These are phyloP conservation scores for Platyscapa corneri DNA, from an alignment of 1,140 invertebrate genomes.

Conservation along the genomic window DNA sequence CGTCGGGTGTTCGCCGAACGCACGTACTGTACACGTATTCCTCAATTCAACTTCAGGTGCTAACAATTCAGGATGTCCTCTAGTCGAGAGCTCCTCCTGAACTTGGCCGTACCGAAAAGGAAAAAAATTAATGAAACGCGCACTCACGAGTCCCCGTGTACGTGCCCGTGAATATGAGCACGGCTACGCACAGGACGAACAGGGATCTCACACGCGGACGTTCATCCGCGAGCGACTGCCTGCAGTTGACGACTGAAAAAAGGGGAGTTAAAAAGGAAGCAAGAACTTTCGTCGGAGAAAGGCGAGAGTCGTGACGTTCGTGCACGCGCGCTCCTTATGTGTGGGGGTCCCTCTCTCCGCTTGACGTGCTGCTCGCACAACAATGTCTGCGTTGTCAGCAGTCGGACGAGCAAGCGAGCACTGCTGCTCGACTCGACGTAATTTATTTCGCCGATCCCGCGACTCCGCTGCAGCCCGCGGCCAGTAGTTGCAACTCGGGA, in stretches of 20 bases:
- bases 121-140: background rate
- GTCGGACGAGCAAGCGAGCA: conserved; percentile 35
- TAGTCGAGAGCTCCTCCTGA: background rate
- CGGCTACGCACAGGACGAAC: background rate
- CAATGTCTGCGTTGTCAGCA: background rate
- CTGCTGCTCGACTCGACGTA: conserved; percentile 66
- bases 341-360: background rate
- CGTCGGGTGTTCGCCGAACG: background rate
- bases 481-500: conserved; percentile 55
- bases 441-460: conserved; percentile 64
- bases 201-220: no score
- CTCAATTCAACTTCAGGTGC: no score
- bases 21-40: background rate
- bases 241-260: background rate
- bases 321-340: background rate
- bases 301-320: background rate
- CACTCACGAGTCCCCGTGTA: background rate
- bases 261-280: background rate
- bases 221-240: background rate
- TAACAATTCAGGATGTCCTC: background rate
- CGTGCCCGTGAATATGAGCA: background rate
- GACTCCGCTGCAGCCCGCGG: conserved; percentile 45
- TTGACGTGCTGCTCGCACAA: background rate
- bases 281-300: conserved; percentile 17
- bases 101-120: background rate